Evolutionary conservation across 2,797 vertebrate species (phyloP), one percentile per base, ranked within the genome.

Genomic region (Sphaeramia orbicularis): DNA sequence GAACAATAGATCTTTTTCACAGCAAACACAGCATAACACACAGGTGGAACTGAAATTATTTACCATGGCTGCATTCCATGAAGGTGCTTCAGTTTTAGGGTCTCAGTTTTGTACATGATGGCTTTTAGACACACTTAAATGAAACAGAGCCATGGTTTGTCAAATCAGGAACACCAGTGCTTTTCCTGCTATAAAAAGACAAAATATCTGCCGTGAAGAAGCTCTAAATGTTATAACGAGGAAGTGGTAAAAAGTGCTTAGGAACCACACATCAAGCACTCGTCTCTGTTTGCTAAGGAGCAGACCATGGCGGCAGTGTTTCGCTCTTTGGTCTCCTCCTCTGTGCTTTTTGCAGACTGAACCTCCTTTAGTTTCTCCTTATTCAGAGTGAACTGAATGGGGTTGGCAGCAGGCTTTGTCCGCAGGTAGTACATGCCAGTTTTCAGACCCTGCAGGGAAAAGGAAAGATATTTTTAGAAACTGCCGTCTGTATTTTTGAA

Each of bases 371-470:
- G 86, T 30, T 96, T 97, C 91, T 99, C 96, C 78, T 98, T 99
- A 93, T 99, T 96, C 24, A 99, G 89, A 30, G 98, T 99, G 90
- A 99, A 99, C 89, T 99, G 97, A 89, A 99, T 99, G 3, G 98
- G 98, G 79, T 96, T 99, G 24, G 97, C 97, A 0, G 98, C 98
- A 0, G 98, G 97, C 69, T 97, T 97, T 0, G 97, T 99, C 64
- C 98, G 81, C 36, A 99, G 93, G 47, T 99, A 99, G 87, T 99
- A 99, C 98, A 99, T 99, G 13, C 98, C 98, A 0, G 98, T 99
- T 93, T 99, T 99, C 66, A 99, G 91, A 19, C 98, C 98, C 91
- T 92, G 78, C 38, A 57, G 41, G 43, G 44, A 30, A 38, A 55
- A 42, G 0, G 35, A 10, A 10, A 57, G 1, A 8, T 6, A 2